Conservation (phyloP, 2,797 vertebrate genomes). For the Moxostoma hubbsi region DNA sequence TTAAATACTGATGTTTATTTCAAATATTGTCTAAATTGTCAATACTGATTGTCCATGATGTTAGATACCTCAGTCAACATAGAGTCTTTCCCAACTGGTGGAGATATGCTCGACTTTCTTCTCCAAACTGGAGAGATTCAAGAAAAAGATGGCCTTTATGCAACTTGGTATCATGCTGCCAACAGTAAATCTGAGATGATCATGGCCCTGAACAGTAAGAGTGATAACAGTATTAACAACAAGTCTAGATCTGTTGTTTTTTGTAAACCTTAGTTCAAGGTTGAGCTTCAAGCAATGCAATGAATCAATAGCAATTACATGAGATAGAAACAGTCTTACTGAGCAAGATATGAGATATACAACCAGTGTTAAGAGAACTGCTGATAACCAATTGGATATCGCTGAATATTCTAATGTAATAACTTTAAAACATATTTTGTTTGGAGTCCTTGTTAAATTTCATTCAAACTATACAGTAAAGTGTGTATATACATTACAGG, state of each 20-base stretch:
- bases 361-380: neutral
- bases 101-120: conserved; percentile 85
- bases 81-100: conserved; percentile 67
- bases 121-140: conserved; percentile 73
- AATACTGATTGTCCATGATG: neutral
- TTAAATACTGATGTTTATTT: neutral
- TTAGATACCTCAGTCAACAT: conserved; percentile 44
- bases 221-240: neutral
- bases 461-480: too few relatives aligned
- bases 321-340: neutral
- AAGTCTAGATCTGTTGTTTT: conserved; percentile 2
- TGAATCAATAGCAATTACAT: neutral
- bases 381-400: neutral
- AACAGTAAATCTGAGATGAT: conserved; percentile 79
- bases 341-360: neutral
- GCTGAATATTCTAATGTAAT: neutral
- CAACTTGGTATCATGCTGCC: conserved; percentile 83
- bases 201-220: conserved; percentile 76
- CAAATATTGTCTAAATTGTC: conserved; percentile 7
- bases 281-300: neutral
- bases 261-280: conserved; percentile 59
- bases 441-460: conserved; percentile 13
- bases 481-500: conserved; percentile 64
- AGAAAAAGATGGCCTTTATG: conserved; percentile 76
- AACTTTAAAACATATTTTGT: neutral